Conservation (phyloP, 1,140 invertebrate species). For the Heliothis subflexa region DNA sequence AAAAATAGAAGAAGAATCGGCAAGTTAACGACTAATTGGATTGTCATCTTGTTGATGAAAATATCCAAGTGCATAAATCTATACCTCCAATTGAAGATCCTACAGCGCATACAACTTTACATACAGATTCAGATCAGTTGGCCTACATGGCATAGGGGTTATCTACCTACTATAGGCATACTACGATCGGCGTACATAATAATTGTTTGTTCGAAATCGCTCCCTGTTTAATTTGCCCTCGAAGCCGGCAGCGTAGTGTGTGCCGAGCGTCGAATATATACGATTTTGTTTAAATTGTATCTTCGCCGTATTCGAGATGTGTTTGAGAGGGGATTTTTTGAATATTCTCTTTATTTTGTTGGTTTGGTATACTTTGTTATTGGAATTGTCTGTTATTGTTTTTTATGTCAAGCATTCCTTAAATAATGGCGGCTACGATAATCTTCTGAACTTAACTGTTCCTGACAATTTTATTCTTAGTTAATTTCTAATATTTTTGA, state of each 20-base stretch:
- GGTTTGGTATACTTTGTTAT: background rate
- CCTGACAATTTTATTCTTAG: background rate
- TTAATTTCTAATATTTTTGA: no score
- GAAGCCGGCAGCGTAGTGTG: conserved; percentile 1
- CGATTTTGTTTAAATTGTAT: conserved; percentile 36
- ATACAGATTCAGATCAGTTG: background rate
- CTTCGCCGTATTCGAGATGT: conserved; percentile 22
- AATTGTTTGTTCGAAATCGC: conserved; percentile 33
- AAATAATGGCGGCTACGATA: background rate
- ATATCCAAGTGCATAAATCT: no score
- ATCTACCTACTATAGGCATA: background rate
- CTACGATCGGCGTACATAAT: background rate
- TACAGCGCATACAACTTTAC: no score
- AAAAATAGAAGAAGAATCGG: no score
- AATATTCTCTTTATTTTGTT: background rate
- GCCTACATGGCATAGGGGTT: background rate
- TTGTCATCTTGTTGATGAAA: no score
- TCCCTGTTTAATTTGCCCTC: conserved; percentile 34
- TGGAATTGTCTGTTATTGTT: background rate
- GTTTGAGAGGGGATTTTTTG: background rate
- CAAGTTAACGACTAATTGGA: no score
- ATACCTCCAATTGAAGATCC: no score
- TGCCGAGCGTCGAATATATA: conserved; percentile 14
- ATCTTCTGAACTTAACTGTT: background rate
- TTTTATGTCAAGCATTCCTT: no score